phyloP scores from a whole-genome alignment of 2,113 vertebrate species.

The Reinhardtius hippoglossoides region DNA sequence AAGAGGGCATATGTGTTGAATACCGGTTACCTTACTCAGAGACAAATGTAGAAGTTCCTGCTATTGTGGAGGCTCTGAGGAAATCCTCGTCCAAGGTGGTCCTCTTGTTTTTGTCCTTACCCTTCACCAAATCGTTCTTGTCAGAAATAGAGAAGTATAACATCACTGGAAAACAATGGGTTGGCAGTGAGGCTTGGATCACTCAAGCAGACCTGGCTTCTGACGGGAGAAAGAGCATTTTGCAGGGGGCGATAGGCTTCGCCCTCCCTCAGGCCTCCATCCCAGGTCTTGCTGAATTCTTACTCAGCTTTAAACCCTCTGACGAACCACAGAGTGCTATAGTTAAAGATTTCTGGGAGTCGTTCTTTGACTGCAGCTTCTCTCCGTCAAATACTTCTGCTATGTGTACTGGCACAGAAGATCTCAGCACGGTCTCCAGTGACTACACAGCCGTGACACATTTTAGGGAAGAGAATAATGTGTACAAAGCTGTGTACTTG shows the following conservation, averaged over 20 bases:
- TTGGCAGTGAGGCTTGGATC: constrained; percentile 71
- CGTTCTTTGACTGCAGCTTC: constrained; percentile 64
- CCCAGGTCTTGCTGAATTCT: constrained; percentile 64
- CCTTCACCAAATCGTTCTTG: constrained; percentile 28
- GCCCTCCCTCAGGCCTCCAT: constrained; percentile 60
- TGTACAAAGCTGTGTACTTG: constrained; percentile 74
- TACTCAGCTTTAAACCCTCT: constrained; percentile 66
- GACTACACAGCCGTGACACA: constrained; percentile 67
- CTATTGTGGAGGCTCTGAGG: constrained; percentile 37
- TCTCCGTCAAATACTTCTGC: constrained; percentile 49
- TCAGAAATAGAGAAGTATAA: constrained; percentile 42
- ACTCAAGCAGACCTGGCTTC: constrained; percentile 55
- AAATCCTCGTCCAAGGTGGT: constrained; percentile 68
- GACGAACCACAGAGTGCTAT: constrained; percentile 50
- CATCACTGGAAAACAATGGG: constrained; percentile 72
- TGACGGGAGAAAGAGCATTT: constrained; percentile 39
- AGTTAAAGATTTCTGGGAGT: constrained; percentile 60
- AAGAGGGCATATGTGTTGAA: constrained; percentile 69
- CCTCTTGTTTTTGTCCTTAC: constrained; percentile 62
- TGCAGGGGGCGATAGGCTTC: constrained; percentile 70
- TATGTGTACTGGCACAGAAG: constrained; percentile 66
- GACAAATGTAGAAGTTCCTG: fast-evolving
- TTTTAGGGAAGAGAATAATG: constrained; percentile 68
- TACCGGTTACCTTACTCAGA: constrained; percentile 31
- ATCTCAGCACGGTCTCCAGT: constrained; percentile 62